phyloP scores from a whole-genome alignment of 2,888 invertebrate species.

The Lepidocyrtoides sp. region DNA sequence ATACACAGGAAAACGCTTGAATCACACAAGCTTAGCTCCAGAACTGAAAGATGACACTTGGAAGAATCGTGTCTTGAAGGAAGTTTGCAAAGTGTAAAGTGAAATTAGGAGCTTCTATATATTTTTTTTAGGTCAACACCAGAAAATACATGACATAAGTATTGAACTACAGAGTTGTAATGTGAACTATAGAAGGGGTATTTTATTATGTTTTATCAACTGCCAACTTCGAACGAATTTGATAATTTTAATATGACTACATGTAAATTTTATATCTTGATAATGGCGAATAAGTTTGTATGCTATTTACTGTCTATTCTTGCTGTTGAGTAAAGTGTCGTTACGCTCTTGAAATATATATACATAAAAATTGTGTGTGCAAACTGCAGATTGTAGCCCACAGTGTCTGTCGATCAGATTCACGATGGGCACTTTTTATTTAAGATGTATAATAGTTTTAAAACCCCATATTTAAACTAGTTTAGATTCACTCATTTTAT shows the following conservation, averaged over 20 bases:
- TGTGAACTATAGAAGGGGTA: not conserved
- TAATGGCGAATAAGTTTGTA: slow-evolving; percentile 29
- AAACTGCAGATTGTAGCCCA: not conserved
- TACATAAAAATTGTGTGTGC: not conserved
- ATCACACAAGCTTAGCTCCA: slow-evolving; percentile 78
- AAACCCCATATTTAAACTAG: not conserved
- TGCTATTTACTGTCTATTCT: slow-evolving; percentile 29
- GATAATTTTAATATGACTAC: slow-evolving; percentile 28
- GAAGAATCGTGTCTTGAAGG: slow-evolving; percentile 77
- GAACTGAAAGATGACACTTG: slow-evolving; percentile 78
- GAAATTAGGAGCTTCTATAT: too few species aligned
- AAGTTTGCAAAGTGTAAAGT: slow-evolving; percentile 66
- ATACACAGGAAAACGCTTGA: slow-evolving; percentile 82
- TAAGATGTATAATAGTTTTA: slow-evolving; percentile 35
- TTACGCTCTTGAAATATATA: slow-evolving; percentile 53
- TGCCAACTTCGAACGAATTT: not conserved
- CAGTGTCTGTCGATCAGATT: slow-evolving; percentile 71
- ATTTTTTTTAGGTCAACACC: not conserved
- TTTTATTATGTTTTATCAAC: not conserved
- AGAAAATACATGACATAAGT: not conserved
- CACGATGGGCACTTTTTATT: slow-evolving; percentile 1
- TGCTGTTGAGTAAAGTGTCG: slow-evolving; percentile 61
- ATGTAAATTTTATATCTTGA: slow-evolving; percentile 43
- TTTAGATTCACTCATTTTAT: slow-evolving; percentile 19
- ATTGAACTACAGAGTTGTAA: slow-evolving; percentile 17